These are phyloP conservation scores for Gopherus evgoodei DNA, from an alignment of 2,113 vertebrate species.

Conservation along the genomic window DNA sequence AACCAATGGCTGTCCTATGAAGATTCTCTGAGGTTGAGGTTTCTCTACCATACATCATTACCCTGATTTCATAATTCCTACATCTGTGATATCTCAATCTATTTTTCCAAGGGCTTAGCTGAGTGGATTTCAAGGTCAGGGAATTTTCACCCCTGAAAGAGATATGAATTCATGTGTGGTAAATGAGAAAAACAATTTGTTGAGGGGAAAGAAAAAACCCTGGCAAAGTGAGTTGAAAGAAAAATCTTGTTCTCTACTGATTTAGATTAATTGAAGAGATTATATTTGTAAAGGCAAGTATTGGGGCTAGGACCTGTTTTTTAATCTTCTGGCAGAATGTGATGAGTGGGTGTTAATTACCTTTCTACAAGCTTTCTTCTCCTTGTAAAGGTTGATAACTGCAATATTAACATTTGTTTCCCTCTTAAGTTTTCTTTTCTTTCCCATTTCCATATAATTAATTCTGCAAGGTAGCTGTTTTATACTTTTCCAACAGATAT, in stretches of 20 bases:
- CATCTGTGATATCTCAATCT: conserved; percentile 10
- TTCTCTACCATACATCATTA: background rate
- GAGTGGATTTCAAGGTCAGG: conserved; percentile 33
- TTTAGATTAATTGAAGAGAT: conserved; percentile 60
- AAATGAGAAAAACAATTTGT: conserved; percentile 45
- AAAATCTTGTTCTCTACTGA: conserved; percentile 29
- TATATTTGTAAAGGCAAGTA: conserved; percentile 53
- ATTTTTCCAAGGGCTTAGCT: conserved; percentile 29
- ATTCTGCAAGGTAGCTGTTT: background rate
- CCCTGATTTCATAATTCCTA: conserved; percentile 5
- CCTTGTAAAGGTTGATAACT: conserved; percentile 49
- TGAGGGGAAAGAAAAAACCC: background rate
- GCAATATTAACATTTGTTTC: conserved; percentile 61
- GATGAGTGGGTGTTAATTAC: conserved; percentile 64
- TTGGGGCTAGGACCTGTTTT: conserved; percentile 44
- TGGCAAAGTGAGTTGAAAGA: conserved; percentile 11
- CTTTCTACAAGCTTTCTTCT: conserved; percentile 30
- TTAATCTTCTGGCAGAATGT: conserved; percentile 50
- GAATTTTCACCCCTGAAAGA: conserved; percentile 28
- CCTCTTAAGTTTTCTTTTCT: conserved; percentile 16
- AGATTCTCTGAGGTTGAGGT: background rate
- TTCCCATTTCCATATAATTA: conserved; percentile 25
- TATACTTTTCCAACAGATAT: background rate
- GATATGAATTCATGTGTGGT: background rate
- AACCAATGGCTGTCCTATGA: background rate